Base-by-base conservation (phyloP, 2,797 vertebrate genomes). In the Poeciliopsis paucimaculata region DNA sequence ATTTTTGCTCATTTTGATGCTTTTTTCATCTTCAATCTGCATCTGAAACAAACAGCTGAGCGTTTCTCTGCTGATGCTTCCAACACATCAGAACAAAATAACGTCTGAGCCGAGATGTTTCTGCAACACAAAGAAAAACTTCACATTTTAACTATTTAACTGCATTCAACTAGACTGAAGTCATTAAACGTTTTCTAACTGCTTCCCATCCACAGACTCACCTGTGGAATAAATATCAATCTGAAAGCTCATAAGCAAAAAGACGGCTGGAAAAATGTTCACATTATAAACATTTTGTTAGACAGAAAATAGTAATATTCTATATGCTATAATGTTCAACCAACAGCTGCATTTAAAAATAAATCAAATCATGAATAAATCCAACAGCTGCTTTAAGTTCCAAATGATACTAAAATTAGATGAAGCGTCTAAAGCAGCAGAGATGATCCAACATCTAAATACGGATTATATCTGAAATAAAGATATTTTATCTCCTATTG, bases 11-110 rank as follows among this genome's bases (percentile, higher is more conserved):
- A 0, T 9, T 23, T 77, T 2, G 39, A 47, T 41, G 43, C 34
- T 60, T 79, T 70, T 46, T 16, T 6, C 20, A 39, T 64, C 18
- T 18, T 8, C 75, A 8, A 76, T 76, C 36, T 76, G 46, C 55
- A 76, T 79, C 64, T 73, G 0, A 23, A 55, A 41, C 43, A 64
- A 39, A 5, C 4, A 47, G 28, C 41, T n/a, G 46, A 72, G 13
- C 11, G 2, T 4, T 5, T 62, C 51, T 55, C 43, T 20, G 2
- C 34, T 47, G 49, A 47, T 1, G 46, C 46, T 46, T 45, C 43
- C 43, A 12, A 12, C 45, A 15, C 45, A 15, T 5, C 46, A 47
- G 15, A 5, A 47, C 15, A 47, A 47, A 47, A 15, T 15, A 4
- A 16, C 45, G 13, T 15, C 45, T 46, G 45, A 46, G 45, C 46